These are phyloP conservation scores for Eurytoma adleriae DNA, from an alignment of 2,888 invertebrate genomes.

Conservation along the genomic window DNA sequence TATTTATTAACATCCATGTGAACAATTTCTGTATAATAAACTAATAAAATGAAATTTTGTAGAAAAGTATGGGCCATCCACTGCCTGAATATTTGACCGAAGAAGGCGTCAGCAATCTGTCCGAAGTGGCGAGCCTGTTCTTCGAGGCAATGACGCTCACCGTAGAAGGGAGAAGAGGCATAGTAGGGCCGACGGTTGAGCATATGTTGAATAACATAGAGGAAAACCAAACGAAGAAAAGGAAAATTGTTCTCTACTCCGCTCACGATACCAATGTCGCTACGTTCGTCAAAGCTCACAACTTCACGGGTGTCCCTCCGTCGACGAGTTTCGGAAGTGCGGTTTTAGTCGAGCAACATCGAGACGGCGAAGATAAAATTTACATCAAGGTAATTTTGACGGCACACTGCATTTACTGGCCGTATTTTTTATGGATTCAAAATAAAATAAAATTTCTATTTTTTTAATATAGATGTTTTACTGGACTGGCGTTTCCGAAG, in stretches of 20 bases:
- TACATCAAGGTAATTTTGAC: no score
- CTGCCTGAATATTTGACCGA: conserved; percentile 10
- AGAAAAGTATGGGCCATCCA: conserved; percentile 8
- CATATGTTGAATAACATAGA: conserved; percentile 1
- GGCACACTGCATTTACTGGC: no score
- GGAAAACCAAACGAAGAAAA: neutral
- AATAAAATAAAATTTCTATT: no score
- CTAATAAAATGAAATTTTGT: neutral
- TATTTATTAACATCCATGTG: no score
- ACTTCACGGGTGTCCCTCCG: neutral
- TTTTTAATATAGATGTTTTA: no score
- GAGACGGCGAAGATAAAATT: no score
- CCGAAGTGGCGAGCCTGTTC: neutral
- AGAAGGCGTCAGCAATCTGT: neutral
- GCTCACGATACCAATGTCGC: conserved; percentile 17
- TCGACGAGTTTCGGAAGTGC: no score
- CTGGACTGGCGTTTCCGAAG: no score
- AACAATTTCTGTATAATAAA: no score
- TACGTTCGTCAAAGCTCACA: neutral
- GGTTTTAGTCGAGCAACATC: no score
- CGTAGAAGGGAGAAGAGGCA: neutral
- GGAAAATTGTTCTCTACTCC: conserved; percentile 8
- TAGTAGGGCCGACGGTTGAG: neutral
- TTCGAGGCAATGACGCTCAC: neutral
- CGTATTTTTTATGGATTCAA: no score